Evolutionary conservation across 2,888 invertebrate genomes (phyloP), one percentile per base, ranked within the genome.

Genomic region (Oxytorus armatus): DNA sequence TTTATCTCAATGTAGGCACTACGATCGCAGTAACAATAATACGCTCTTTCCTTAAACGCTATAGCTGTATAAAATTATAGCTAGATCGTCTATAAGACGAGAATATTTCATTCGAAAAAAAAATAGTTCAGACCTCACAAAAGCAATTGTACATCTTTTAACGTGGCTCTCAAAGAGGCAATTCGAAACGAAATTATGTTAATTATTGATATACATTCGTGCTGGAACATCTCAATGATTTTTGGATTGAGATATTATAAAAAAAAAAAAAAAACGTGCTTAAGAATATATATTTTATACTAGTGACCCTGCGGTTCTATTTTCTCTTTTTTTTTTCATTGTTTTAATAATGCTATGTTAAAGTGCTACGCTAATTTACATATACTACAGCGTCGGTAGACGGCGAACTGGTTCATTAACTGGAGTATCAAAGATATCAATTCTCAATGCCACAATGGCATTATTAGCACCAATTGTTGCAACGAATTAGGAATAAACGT

Each of bases 371-470:
- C 51, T 73, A 77, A 77, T 77, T 73, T 75, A 75, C 75, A 79
- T 79, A 75, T 79, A 36, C 79, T 75, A 79, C 70, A 65, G 47
- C 61, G 42, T 63, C 57, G 75, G 23, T 74, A 51, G 57, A 74
- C 51, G 55, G 69, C 44, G 29, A 44, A 66, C 49, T 16, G 36
- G n/a, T 49, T 75, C 65, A 66, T 70, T 51, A 75, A 79, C 57
- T 44, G 75, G 70, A 79, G 79, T 79, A 79, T 79, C 70, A 79
- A 75, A 79, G 70, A 79, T 75, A 79, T 66, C 49, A 70, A 78
- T 74, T 74, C 61, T 65, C 65, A 69, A 79, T 70, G 79, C 75
- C 79, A 39, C 16, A 47, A 14, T 74, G 72, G 72, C 72, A 59
- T 49, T 49, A 29, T 69, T 79, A 79, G 79, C 79, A 79, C 79